phyloP scores from a whole-genome alignment of 2,797 vertebrate species.

The Toxotes lorentzi region DNA sequence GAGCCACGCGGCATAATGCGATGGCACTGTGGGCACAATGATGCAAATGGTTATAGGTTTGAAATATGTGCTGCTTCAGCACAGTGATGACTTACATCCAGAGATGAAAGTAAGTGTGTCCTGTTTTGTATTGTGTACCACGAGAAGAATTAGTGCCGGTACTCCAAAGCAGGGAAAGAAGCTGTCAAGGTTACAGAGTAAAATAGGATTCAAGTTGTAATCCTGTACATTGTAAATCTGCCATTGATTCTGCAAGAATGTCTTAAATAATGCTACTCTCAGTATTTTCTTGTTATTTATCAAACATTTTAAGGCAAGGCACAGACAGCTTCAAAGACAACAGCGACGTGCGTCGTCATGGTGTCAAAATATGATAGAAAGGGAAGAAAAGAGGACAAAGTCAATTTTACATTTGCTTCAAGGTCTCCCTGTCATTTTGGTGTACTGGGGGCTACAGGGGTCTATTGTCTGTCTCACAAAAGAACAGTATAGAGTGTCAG shows the following conservation, averaged over 20 bases:
- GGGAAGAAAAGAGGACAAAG: conserved; percentile 30
- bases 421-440: conserved; percentile 30
- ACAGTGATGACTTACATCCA: conserved; percentile 64
- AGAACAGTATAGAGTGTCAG: conserved; percentile 20
- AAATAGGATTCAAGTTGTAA: conserved; percentile 71
- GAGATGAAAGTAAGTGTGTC: conserved; percentile 64
- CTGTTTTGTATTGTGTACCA: conserved; percentile 63
- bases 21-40: conserved; percentile 45
- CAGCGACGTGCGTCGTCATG: conserved; percentile 13
- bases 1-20: conserved; percentile 46
- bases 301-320: conserved; percentile 34
- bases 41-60: conserved; percentile 63
- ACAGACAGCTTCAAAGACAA: conserved; percentile 34
- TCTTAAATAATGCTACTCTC: conserved; percentile 51
- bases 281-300: conserved; percentile 56
- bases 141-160: conserved; percentile 64
- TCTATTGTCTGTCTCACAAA: conserved; percentile 21
- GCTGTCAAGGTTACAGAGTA: conserved; percentile 74
- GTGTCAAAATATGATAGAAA: conserved; percentile 47
- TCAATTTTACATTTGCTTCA: conserved; percentile 37
- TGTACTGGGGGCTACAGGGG: background rate
- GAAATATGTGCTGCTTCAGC: conserved; percentile 66
- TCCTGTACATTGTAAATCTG: conserved; percentile 71
- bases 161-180: conserved; percentile 63
- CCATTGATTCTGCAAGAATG: conserved; percentile 64